Base-by-base conservation (phyloP, 2,888 invertebrate genomes). In the Lasioglossum marginatum region DNA sequence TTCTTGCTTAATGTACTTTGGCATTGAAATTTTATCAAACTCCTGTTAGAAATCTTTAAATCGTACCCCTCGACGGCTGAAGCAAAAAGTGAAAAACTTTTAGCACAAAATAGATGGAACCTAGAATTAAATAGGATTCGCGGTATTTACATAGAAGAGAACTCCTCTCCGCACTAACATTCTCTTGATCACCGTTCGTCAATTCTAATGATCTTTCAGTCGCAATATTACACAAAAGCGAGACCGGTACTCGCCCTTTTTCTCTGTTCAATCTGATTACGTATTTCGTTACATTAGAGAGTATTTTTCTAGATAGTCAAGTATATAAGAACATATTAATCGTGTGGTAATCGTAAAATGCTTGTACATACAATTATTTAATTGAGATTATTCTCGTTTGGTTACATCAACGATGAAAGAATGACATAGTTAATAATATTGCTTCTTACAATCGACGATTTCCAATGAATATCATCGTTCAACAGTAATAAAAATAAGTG, bases 1-100 rank as follows among this genome's bases (percentile, higher is more conserved):
- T 81, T 52, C 71, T 82, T 79, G 79, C 71, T 89, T 88, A 89
- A 91, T 91, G 91, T 92, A 93, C 93, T 94, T 94, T 93, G 94
- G 93, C 93, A 93, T 93, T 91, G 92, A 93, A 93, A 91, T 91
- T 91, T 92, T 91, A 91, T 92, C 92, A 88, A 90, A 92, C 89
- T 85, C 75, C 79, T 63, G 82, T 92, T 90, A 91, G 91, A 91
- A 92, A 92, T 92, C 86, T 91, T 88, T 86, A 84, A 88, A 87
- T 90, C 87, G 79, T 86, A 87, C 77, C 90, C 83, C 77, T 88
- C 77, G 83, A 85, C 89, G 90, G 87, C 93, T 84, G 85, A 93
- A 94, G 92, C 93, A 88, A 90, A 70, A 91, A 83, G 92, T 90
- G 87, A 91, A 88, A 92, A 92, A 86, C 90, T 79, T 87, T 86